Evolutionary conservation across 2,888 invertebrate genomes (phyloP).

Genomic region (Siphlonurus alternatus): DNA sequence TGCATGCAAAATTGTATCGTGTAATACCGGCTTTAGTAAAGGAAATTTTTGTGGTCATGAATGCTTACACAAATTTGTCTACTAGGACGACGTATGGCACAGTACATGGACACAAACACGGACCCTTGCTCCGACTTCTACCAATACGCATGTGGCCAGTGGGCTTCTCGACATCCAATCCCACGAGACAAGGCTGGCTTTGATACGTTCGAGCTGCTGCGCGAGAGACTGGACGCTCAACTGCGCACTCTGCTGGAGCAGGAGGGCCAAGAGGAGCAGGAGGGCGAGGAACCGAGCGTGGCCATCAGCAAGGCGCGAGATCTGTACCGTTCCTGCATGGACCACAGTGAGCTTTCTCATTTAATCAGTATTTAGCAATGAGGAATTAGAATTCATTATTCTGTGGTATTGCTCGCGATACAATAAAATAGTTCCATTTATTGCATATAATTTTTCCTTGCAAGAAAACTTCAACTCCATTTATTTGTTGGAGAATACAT

Average conservation of each 20-base stretch:
- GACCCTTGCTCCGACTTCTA: constrained; percentile 74
- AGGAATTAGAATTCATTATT: too few relatives aligned
- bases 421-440: too few relatives aligned
- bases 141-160: constrained; percentile 72
- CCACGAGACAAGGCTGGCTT: constrained; percentile 78
- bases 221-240: constrained; percentile 59
- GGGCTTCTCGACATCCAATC: constrained; percentile 68
- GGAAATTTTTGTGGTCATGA: too few relatives aligned
- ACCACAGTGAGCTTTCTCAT: constrained; percentile 39
- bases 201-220: constrained; percentile 77
- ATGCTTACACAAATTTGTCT: too few relatives aligned
- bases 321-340: constrained; percentile 76
- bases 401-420: too few relatives aligned
- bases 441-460: too few relatives aligned
- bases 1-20: too few relatives aligned
- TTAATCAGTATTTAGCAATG: too few relatives aligned
- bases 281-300: constrained; percentile 23
- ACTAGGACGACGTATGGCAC: constrained; percentile 40
- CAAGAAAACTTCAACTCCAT: too few relatives aligned
- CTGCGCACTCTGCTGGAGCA: constrained; percentile 44
- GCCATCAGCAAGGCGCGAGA: constrained; percentile 67
- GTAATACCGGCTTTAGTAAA: too few relatives aligned
- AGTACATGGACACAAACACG: constrained; percentile 52
- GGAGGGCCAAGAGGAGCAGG: constrained; percentile 31
- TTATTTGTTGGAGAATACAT: too few relatives aligned